phyloP scores from a whole-genome alignment of 2,888 invertebrate species.

The Cerastis leucographa region DNA sequence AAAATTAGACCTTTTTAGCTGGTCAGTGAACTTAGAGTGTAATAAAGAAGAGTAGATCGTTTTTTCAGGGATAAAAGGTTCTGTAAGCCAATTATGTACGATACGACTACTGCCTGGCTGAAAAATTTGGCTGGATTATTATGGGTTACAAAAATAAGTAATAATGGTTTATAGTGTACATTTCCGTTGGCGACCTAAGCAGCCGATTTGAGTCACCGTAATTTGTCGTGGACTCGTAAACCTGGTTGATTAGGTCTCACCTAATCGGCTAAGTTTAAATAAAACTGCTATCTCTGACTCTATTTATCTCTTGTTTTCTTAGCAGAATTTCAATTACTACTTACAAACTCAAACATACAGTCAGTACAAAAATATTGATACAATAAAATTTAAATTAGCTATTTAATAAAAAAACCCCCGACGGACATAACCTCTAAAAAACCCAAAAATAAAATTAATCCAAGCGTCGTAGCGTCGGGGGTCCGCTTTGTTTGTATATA shows the following conservation, averaged over 20 bases:
- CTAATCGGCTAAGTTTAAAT: not conserved
- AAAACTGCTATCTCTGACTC: not conserved
- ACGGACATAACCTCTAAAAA: too few species aligned
- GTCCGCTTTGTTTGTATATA: too few species aligned
- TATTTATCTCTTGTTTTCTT: not conserved
- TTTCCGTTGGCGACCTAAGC: not conserved
- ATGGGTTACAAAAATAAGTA: not conserved
- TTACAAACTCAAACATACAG: not conserved
- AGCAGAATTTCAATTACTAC: not conserved
- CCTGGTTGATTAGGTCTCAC: not conserved
- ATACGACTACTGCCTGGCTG: not conserved
- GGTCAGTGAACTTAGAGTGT: not conserved
- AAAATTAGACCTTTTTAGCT: not conserved
- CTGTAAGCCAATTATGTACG: too few species aligned
- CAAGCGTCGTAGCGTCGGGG: too few species aligned
- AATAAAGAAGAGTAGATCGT: not conserved
- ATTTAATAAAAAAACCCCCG: too few species aligned
- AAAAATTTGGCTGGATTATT: not conserved
- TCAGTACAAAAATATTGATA: not conserved
- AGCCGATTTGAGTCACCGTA: not conserved
- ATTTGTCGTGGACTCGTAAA: not conserved
- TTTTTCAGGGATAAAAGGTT: not conserved
- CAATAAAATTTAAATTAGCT: slow-evolving; percentile 36
- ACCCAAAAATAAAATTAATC: too few species aligned
- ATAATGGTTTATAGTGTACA: not conserved